Conservation (phyloP, 2,797 vertebrate genomes). For the Neomorphus geoffroyi region DNA sequence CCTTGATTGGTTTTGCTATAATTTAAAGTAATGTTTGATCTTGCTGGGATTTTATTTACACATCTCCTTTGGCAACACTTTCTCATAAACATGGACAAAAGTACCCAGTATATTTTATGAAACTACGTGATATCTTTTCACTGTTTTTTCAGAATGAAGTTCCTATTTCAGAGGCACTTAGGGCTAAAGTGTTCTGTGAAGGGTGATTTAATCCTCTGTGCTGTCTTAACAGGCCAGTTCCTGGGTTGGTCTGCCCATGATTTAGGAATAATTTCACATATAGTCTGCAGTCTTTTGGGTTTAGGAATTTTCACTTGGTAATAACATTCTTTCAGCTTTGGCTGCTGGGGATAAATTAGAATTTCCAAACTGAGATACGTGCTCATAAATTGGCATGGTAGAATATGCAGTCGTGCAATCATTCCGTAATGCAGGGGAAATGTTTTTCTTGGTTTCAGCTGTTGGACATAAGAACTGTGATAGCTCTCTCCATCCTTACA, state of each 20-base stretch:
- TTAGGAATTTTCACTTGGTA: conserved; percentile 66
- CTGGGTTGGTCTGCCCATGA: conserved; percentile 29
- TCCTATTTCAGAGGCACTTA: conserved; percentile 75
- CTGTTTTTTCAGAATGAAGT: conserved; percentile 76
- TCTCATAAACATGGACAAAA: conserved; percentile 20
- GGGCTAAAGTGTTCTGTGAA: conserved; percentile 61
- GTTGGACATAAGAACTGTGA: conserved; percentile 60
- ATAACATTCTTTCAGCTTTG: conserved; percentile 68
- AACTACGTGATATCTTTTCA: neutral
- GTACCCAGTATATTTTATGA: neutral
- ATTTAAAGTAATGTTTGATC: conserved; percentile 27
- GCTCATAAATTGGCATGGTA: conserved; percentile 66
- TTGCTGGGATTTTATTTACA: neutral
- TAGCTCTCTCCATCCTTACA: conserved; percentile 60
- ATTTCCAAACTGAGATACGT: conserved; percentile 10
- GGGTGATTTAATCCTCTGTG: conserved; percentile 46
- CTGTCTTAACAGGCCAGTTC: conserved; percentile 27
- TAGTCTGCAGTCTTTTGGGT: conserved; percentile 40
- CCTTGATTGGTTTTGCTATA: neutral
- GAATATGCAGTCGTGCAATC: conserved; percentile 71
- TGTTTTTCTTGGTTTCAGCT: conserved; percentile 51
- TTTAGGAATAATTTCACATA: conserved; percentile 70
- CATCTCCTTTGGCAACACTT: neutral
- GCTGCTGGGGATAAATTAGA: conserved; percentile 43
- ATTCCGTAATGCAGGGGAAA: conserved; percentile 53